Evolutionary conservation across 2,797 vertebrate genomes (phyloP).

Genomic region (Paratrypauchen microcephalus): DNA sequence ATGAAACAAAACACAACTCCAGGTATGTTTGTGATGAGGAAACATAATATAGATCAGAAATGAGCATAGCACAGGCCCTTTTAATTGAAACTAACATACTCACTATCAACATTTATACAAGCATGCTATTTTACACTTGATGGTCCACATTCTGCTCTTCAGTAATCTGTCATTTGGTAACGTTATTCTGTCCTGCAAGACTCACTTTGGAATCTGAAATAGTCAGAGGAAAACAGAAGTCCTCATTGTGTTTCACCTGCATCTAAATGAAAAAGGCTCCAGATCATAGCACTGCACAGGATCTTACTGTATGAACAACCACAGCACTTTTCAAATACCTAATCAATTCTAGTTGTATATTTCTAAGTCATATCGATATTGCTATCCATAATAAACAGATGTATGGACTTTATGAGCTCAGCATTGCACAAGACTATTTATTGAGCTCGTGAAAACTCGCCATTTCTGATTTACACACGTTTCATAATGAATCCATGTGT

Average conservation of each 20-base stretch:
- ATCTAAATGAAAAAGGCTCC: neutral
- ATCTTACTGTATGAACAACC: neutral
- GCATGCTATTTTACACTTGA: neutral
- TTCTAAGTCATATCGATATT: neutral
- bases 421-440: neutral
- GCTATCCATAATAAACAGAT: constrained; percentile 3
- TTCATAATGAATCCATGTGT: neutral
- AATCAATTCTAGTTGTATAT: constrained; percentile 2
- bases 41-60: no score
- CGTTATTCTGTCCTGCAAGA: neutral
- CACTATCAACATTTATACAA: neutral
- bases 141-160: neutral
- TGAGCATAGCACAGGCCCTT: no score
- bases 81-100: no score
- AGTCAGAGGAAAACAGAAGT: neutral
- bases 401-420: neutral
- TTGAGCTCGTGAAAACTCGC: neutral
- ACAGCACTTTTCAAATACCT: neutral
- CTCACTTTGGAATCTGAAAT: neutral
- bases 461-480: neutral
- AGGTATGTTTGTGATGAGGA: no score
- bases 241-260: neutral
- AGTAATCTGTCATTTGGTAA: constrained; percentile 1
- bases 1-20: no score
- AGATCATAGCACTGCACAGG: neutral